Evolutionary conservation across 2,113 vertebrate species (phyloP).

Genomic region (Tympanuchus pallidicinctus): DNA sequence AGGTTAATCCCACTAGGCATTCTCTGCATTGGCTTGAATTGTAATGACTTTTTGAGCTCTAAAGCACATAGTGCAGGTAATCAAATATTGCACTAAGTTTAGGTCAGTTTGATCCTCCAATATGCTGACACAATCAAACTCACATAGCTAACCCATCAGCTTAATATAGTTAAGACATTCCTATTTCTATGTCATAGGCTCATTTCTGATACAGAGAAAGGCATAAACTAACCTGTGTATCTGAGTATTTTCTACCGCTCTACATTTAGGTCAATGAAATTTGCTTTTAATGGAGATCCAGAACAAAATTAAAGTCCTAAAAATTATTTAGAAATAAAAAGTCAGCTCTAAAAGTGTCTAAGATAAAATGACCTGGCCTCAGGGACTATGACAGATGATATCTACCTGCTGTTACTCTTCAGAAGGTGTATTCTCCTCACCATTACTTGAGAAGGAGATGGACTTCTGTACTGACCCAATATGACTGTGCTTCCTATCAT

Average conservation of each 20-base stretch:
- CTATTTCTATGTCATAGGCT: background rate
- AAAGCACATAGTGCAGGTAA: conserved; percentile 12
- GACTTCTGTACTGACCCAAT: background rate
- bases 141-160: background rate
- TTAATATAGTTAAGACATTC: background rate
- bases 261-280: background rate
- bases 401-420: background rate
- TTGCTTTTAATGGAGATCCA: background rate
- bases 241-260: background rate
- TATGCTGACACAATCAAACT: background rate
- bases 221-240: background rate
- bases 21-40: conserved; percentile 5
- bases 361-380: background rate
- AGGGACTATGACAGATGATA: background rate
- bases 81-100: conserved; percentile 26
- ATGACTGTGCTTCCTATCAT: background rate
- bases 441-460: background rate
- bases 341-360: background rate
- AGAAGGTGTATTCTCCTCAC: background rate
- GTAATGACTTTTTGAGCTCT: conserved; percentile 55
- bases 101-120: background rate
- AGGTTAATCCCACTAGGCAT: conserved; percentile 64
- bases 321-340: background rate
- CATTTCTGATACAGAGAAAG: background rate
- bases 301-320: background rate